A percentile compares a stretch with the other conserved stretches of the same genome.
These are phyloP conservation scores for Clarias batrachus DNA, from an alignment of 2,113 vertebrate genomes.

Conservation along the genomic window DNA sequence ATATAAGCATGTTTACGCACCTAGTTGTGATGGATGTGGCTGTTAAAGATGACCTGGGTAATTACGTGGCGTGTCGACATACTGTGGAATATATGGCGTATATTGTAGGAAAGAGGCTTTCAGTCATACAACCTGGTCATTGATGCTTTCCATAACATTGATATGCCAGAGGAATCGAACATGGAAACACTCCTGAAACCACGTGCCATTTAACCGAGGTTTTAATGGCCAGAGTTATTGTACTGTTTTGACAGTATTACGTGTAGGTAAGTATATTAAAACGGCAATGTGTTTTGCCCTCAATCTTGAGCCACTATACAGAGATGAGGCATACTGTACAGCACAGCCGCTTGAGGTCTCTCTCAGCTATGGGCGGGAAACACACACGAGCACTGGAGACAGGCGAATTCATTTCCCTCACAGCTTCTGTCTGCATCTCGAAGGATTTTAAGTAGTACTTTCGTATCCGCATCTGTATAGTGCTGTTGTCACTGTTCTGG, in stretches of 20 bases:
- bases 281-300: neutral
- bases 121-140: neutral
- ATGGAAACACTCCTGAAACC: neutral
- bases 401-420: constrained; percentile 5
- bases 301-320: neutral
- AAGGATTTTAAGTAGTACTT: neutral
- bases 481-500: neutral
- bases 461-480: no score
- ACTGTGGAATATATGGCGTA: neutral
- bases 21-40: neutral
- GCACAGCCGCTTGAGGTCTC: constrained; percentile 32
- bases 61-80: neutral
- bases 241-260: neutral
- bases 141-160: neutral
- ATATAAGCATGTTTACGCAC: neutral
- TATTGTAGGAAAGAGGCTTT: neutral
- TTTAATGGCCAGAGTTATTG: neutral
- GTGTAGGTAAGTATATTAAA: neutral
- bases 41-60: neutral
- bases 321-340: neutral
- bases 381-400: neutral
- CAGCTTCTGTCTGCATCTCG: neutral
- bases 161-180: neutral
- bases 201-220: neutral
- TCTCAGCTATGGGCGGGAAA: neutral